A percentile compares a stretch with the other conserved stretches of the same genome.
Evolutionary conservation across 2,797 vertebrate genomes (phyloP).

Genomic region (Mormyrus proboscirostris): DNA sequence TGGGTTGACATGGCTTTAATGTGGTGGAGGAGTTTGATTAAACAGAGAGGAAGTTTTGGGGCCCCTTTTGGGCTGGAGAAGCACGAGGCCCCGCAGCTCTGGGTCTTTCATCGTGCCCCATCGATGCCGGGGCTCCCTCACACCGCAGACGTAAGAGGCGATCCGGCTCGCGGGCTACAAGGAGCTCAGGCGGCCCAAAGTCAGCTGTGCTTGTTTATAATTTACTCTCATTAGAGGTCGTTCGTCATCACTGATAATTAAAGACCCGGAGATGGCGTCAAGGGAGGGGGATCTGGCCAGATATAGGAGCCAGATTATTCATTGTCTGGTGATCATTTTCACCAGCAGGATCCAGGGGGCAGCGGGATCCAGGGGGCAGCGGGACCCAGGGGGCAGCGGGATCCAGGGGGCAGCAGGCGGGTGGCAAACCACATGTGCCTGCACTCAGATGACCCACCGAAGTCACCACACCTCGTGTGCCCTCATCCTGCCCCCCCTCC

Average conservation of each 20-base stretch:
- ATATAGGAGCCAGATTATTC: background rate
- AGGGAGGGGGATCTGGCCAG: background rate
- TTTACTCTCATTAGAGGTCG: background rate
- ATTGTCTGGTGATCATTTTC: background rate
- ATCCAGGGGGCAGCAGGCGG: background rate
- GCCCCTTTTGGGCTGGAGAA: background rate
- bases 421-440: background rate
- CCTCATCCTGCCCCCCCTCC: background rate
- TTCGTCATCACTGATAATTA: constrained; percentile 12
- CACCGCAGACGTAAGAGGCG: background rate
- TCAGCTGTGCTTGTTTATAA: background rate
- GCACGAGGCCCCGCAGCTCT: background rate
- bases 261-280: background rate
- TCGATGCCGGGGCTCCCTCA: background rate
- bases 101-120: background rate
- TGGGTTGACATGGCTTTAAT: constrained; percentile 62
- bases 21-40: constrained; percentile 55
- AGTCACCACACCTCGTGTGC: background rate
- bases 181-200: background rate
- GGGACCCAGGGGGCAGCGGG: background rate
- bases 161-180: background rate
- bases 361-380: no score
- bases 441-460: background rate
- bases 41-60: constrained; percentile 35
- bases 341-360: background rate